A percentile compares a stretch with the other conserved stretches of the same genome.
Evolutionary conservation across 2,113 vertebrate genomes (phyloP).

Genomic region (Piliocolobus tephrosceles): DNA sequence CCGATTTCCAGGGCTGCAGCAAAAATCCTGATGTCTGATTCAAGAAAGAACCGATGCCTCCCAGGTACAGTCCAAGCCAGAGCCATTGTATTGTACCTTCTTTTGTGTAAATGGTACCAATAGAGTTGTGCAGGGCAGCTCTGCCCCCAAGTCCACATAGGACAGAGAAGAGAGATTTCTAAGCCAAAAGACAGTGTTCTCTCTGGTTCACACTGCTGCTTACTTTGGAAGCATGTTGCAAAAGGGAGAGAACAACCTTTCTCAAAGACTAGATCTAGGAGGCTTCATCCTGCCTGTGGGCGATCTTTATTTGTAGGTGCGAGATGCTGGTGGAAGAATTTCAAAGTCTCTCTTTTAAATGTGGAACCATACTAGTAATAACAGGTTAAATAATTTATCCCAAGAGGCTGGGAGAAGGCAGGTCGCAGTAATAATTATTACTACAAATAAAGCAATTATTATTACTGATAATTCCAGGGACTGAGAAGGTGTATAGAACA

Average conservation of each 20-base stretch:
- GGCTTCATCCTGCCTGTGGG: background rate
- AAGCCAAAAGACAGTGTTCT: background rate
- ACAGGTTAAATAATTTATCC: too few species aligned
- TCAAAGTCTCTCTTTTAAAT: background rate
- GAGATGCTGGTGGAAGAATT: background rate
- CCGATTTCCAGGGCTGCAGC: background rate
- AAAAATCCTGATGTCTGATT: background rate
- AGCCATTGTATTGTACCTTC: background rate
- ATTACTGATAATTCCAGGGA: background rate
- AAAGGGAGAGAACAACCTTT: background rate
- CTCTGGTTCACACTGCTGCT: background rate
- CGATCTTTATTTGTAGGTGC: background rate
- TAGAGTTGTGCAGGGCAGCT: background rate
- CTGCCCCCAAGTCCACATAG: background rate
- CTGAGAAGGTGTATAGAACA: background rate
- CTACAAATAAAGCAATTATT: too few species aligned
- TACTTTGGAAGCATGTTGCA: background rate
- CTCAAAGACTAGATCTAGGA: background rate
- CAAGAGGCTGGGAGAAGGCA: too few species aligned
- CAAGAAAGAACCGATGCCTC: background rate
- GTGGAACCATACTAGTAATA: background rate
- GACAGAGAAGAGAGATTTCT: background rate
- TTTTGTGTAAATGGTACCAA: background rate
- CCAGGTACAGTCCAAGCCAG: background rate
- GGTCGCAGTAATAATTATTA: too few species aligned